Conservation (phyloP, 2,888 invertebrate genomes). For the Lasioglossum leucozonium region DNA sequence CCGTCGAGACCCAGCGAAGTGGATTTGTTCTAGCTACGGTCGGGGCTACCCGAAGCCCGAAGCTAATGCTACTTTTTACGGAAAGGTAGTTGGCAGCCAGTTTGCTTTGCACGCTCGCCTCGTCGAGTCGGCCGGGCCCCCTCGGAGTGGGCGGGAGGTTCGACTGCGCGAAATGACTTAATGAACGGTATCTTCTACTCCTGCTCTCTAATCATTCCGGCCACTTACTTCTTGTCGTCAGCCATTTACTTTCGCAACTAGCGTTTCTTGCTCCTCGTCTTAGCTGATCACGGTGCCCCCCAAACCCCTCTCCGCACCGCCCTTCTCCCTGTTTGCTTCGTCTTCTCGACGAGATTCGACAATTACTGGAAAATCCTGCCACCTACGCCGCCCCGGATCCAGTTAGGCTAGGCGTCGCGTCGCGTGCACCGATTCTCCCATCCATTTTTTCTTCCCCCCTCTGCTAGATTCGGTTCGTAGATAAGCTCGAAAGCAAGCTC, state of each 20-base stretch:
- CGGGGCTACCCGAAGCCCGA: conserved; percentile 43
- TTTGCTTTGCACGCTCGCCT: conserved; percentile 64
- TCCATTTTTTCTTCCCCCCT: neutral
- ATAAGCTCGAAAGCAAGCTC: conserved; percentile 16
- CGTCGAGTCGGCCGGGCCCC: conserved; percentile 45
- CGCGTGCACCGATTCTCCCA: conserved; percentile 54
- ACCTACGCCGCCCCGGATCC: conserved; percentile 55
- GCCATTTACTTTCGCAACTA: conserved; percentile 76
- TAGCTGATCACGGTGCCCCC: neutral
- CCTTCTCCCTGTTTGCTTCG: neutral
- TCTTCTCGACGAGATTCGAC: conserved; percentile 68
- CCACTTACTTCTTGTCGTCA: conserved; percentile 75
- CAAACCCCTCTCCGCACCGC: neutral
- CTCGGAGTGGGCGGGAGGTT: conserved; percentile 70
- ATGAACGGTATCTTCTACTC: conserved; percentile 75
- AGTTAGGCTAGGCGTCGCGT: conserved; percentile 41
- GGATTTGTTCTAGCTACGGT: conserved; percentile 26
- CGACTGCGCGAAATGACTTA: conserved; percentile 75
- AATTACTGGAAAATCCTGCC: conserved; percentile 71
- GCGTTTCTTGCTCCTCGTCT: conserved; percentile 61
- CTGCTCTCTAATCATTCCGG: conserved; percentile 75
- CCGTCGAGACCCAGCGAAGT: conserved; percentile 17
- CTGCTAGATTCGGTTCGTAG: conserved; percentile 23
- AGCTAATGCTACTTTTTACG: conserved; percentile 71
- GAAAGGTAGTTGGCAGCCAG: conserved; percentile 71